These are phyloP conservation scores for Norana najaformis DNA, from an alignment of 2,888 invertebrate genomes.

Conservation along the genomic window DNA sequence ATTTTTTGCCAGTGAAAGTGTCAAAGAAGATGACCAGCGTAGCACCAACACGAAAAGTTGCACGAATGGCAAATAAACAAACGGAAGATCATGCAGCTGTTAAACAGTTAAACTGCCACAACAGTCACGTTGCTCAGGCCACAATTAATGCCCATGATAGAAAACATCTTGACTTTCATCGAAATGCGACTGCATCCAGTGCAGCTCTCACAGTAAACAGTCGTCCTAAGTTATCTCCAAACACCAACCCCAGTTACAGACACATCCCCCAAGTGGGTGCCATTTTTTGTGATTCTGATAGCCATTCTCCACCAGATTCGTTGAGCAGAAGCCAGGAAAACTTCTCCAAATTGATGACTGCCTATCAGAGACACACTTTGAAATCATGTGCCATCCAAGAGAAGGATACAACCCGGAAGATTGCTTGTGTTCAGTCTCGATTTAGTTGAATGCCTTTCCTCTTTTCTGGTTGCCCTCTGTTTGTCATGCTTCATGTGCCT, in stretches of 20 bases:
- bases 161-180: background rate
- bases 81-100: background rate
- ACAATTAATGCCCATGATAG: background rate
- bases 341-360: background rate
- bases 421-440: background rate
- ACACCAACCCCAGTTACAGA: background rate
- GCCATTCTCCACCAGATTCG: background rate
- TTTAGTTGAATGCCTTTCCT: background rate
- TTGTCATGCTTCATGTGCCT: background rate
- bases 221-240: background rate
- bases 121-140: background rate
- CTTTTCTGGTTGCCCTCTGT: background rate
- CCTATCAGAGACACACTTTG: background rate
- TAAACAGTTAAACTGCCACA: background rate
- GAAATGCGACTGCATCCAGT: background rate
- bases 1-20: background rate
- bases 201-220: background rate
- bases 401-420: background rate
- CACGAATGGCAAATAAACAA: slow-evolving; percentile 2
- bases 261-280: background rate
- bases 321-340: background rate
- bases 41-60: slow-evolving; percentile 4
- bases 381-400: slow-evolving; percentile 6
- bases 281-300: background rate
- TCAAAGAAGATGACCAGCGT: background rate